phyloP scores from a whole-genome alignment of 1,140 invertebrate genomes.

The Agrilus planipennis region DNA sequence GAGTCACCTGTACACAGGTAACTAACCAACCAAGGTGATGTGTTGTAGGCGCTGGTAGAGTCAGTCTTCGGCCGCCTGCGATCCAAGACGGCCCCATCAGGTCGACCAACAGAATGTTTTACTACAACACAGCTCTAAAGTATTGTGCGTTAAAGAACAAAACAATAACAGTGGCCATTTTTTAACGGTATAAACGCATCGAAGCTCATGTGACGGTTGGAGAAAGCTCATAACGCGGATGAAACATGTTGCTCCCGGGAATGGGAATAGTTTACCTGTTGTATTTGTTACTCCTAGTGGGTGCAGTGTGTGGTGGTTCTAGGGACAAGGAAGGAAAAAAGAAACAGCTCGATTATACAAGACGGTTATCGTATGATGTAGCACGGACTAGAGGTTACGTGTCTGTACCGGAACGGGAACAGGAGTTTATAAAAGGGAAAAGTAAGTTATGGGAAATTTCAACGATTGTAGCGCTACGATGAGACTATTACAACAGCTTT shows the following conservation, averaged over 20 bases:
- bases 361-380: not conserved
- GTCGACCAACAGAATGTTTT: no score
- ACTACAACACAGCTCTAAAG: no score
- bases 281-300: conserved; percentile 3
- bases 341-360: not conserved
- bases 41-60: no score
- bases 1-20: no score
- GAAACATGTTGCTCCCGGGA: conserved; percentile 5
- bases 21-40: no score
- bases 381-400: not conserved
- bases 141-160: no score
- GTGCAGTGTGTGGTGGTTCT: conserved; percentile 3
- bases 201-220: conserved; percentile 5
- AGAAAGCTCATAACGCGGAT: not conserved
- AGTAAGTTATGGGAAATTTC: no score
- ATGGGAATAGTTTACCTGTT: conserved; percentile 3
- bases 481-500: no score
- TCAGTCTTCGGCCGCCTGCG: no score
- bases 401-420: not conserved
- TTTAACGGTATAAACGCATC: not conserved
- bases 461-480: no score
- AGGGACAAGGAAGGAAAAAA: conserved; percentile 1
- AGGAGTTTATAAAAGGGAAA: conserved; percentile 5
- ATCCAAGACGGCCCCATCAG: no score
- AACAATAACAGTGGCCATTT: no score